phyloP scores from a whole-genome alignment of 1,140 invertebrate species.

The Philotrypesis tridentata region DNA sequence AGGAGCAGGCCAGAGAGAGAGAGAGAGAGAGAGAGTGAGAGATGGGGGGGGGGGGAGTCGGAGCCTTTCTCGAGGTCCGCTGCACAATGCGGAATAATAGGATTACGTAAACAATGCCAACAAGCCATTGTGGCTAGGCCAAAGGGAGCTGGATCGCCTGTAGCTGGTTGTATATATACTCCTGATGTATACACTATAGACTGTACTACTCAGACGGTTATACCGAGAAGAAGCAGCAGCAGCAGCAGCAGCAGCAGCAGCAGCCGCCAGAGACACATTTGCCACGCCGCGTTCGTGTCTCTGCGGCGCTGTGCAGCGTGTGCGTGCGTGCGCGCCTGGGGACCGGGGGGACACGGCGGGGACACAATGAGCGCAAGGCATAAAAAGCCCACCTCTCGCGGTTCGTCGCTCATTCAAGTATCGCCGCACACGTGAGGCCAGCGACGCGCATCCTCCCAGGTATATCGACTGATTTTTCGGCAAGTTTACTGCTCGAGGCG shows the following conservation, averaged over 20 bases:
- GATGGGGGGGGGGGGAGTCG: too few relatives aligned
- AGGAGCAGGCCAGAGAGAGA: too few relatives aligned
- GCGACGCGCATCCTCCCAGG: not conserved
- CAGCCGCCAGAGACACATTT: conserved; percentile 62
- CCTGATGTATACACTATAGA: not conserved
- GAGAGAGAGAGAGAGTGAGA: too few relatives aligned
- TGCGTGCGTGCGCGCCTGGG: conserved; percentile 37
- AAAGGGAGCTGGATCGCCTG: conserved; percentile 53
- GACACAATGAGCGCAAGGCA: conserved; percentile 60
- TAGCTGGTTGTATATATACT: conserved; percentile 32
- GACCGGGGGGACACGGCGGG: conserved; percentile 63
- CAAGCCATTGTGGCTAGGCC: conserved; percentile 67
- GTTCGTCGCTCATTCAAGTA: conserved; percentile 48
- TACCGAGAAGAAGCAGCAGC: conserved; percentile 40
- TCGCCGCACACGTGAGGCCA: not conserved
- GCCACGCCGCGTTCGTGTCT: conserved; percentile 51
- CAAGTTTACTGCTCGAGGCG: not conserved
- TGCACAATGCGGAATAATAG: conserved; percentile 72
- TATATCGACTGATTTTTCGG: conserved; percentile 2
- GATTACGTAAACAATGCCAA: conserved; percentile 74
- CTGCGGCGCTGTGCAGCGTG: too few relatives aligned
- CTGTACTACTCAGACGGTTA: not conserved
- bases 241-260: conserved; percentile 55
- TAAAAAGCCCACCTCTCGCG: conserved; percentile 50
- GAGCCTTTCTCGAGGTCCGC: conserved; percentile 28